Evolutionary conservation across 1,140 invertebrate genomes (phyloP).

Genomic region (Panulirus ornatus): DNA sequence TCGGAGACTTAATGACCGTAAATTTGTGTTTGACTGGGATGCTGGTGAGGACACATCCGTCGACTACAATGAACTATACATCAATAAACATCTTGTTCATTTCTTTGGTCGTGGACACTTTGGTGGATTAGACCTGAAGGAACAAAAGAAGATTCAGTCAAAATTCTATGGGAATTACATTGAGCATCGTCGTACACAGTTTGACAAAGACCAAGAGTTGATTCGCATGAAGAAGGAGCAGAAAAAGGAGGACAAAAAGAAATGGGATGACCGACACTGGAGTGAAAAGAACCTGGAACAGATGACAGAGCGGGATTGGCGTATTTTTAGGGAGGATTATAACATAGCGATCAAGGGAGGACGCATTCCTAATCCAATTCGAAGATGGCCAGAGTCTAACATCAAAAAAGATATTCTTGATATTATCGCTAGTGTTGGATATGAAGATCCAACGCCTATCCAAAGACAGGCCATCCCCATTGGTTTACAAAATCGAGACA

Average conservation of each 20-base stretch:
- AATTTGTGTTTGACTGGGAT: conserved; percentile 99
- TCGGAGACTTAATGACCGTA: conserved; percentile 95
- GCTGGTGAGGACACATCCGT: conserved; percentile 98
- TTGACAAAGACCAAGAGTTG: conserved; percentile 98
- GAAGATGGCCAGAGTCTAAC: conserved; percentile 96
- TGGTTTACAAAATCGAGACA: conserved; percentile 98
- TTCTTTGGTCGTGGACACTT: conserved; percentile 98
- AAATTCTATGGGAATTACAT: conserved; percentile 98
- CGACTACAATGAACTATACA: conserved; percentile 98
- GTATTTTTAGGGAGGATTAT: conserved; percentile 99
- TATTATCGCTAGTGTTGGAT: conserved; percentile 96
- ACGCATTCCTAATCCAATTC: conserved; percentile 96
- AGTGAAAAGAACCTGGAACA: conserved; percentile 94
- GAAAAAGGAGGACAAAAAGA: conserved; percentile 97
- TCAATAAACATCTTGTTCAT: conserved; percentile 96
- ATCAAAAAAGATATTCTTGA: conserved; percentile 95
- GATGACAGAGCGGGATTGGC: conserved; percentile 99
- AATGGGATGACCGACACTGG: conserved; percentile 99
- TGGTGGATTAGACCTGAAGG: conserved; percentile 97
- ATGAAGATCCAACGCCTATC: conserved; percentile 99
- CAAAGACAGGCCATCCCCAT: conserved; percentile 99
- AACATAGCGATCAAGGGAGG: conserved; percentile 99
- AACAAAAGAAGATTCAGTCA: conserved; percentile 97
- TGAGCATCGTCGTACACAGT: conserved; percentile 95
- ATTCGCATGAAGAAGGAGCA: conserved; percentile 91